Evolutionary conservation across 2,113 vertebrate species (phyloP), one percentile per base, ranked within the genome.

Genomic region (Elaphurus davidianus): DNA sequence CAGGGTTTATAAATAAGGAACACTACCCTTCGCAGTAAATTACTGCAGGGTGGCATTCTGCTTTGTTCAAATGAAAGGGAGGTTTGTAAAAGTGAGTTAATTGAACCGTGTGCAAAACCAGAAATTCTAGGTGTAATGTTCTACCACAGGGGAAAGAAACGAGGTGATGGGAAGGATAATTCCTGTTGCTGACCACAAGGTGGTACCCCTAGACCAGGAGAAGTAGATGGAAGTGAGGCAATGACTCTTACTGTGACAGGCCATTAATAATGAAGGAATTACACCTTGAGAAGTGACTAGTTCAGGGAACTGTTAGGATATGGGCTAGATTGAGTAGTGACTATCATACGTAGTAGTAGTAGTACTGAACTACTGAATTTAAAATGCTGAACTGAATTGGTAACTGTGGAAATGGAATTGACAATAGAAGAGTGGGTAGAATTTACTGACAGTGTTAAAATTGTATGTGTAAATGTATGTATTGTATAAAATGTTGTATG

Each of bases 181-280:
- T 97, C 30, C 30, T 85, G 19, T 55, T 85, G 17, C 10, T 89
- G 54, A 86, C 98, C 97, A 96, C 96, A 62, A 98, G 98, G 50
- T 98, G 97, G 97, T 60, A 79, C 50, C 27, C 21, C 8, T 67
- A 40, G 88, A 57, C 54, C 55, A 97, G 43, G 6, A 81, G 55
- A 13, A 15, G 19, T 16, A 84, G 76, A 15, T 45, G 4, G 19
- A 40, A 78, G 52, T 82, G 43, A 60, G 16, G 19, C 1, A 3
- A 23, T 54, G 9, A 40, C 47, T 28, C 19, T 23, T 47, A 1
- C 57, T 90, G 36, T n/a, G 62, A 59, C 81, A 57, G 36, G 23
- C 64, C 25, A 7, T 74, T 25, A n/a, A 57, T 76, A 30, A 92
- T 54, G n/a, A 47, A 3, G 0, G 28, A 30, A 3, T 78, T 47